A percentile compares a stretch with the other conserved stretches of the same genome.
phyloP scores from a whole-genome alignment of 1,140 invertebrate species.

The Triops cancriformis region DNA sequence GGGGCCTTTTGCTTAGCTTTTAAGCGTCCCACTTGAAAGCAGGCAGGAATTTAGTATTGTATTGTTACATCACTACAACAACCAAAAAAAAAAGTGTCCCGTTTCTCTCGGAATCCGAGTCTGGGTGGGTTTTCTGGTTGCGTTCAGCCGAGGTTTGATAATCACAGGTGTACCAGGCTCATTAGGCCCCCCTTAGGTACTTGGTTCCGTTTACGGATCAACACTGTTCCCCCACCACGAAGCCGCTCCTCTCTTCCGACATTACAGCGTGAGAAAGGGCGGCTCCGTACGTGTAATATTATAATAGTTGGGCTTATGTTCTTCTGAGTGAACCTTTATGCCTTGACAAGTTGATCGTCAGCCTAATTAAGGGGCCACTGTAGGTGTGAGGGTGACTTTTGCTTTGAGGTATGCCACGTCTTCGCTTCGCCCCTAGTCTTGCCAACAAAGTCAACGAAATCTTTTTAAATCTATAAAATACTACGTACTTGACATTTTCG shows the following conservation, averaged over 20 bases:
- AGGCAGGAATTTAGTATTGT: background rate
- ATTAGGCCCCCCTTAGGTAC: background rate
- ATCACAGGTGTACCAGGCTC: background rate
- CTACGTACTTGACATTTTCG: no score
- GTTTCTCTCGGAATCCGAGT: background rate
- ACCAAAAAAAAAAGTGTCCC: background rate
- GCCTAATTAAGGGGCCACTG: background rate
- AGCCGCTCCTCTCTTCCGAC: background rate
- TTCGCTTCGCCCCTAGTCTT: no score
- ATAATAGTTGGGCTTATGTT: background rate
- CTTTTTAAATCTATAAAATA: no score
- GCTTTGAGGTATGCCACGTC: no score
- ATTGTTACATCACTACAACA: background rate
- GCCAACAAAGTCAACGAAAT: no score
- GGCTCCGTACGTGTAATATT: background rate
- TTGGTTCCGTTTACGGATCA: no score
- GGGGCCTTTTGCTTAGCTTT: no score
- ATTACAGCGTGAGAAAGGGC: constrained; percentile 8
- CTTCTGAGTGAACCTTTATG: background rate
- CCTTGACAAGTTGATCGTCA: constrained; percentile 10
- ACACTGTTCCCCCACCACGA: no score
- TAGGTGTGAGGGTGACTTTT: no score
- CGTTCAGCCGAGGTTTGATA: background rate
- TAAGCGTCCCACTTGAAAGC: background rate
- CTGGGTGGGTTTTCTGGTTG: background rate